A percentile compares a stretch with the other conserved stretches of the same genome.
Conservation (phyloP, 35 echinoderm and acorn worm genomes). For the Lytechinus pictus region DNA sequence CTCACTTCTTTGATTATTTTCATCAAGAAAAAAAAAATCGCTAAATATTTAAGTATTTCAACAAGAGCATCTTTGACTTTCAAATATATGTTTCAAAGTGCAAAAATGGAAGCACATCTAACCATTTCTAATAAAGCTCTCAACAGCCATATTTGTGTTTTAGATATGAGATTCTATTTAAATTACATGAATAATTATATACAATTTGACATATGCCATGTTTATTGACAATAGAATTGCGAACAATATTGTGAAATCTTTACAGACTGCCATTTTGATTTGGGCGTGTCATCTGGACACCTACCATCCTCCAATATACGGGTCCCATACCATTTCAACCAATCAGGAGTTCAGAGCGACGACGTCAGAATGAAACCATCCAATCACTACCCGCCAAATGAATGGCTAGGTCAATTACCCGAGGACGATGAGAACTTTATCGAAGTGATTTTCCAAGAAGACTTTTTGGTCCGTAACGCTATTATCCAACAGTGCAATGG, state of each 20-base stretch:
- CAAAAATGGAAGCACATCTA: no score
- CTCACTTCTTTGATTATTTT: no score
- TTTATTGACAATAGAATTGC: not conserved
- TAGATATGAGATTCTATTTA: no score
- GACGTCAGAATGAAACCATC: conserved; percentile 15
- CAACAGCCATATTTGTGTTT: no score
- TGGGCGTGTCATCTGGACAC: conserved; percentile 8
- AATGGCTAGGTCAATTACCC: not conserved
- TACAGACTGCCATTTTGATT: conserved; percentile 24
- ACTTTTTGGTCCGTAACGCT: not conserved
- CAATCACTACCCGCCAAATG: not conserved
- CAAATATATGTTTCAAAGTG: no score
- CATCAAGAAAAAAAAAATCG: no score
- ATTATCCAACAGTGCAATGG: conserved; percentile 17
- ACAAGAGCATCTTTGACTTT: no score
- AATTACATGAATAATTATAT: no score
- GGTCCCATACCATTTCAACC: not conserved
- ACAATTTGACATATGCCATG: no score
- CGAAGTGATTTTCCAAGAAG: not conserved
- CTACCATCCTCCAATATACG: not conserved
- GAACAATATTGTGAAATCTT: not conserved
- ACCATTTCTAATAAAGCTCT: no score
- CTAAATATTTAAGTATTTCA: no score
- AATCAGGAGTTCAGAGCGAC: not conserved
- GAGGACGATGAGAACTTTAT: not conserved